These are phyloP conservation scores for Anarrhichthys ocellatus DNA, from an alignment of 2,113 vertebrate species.

Conservation along the genomic window DNA sequence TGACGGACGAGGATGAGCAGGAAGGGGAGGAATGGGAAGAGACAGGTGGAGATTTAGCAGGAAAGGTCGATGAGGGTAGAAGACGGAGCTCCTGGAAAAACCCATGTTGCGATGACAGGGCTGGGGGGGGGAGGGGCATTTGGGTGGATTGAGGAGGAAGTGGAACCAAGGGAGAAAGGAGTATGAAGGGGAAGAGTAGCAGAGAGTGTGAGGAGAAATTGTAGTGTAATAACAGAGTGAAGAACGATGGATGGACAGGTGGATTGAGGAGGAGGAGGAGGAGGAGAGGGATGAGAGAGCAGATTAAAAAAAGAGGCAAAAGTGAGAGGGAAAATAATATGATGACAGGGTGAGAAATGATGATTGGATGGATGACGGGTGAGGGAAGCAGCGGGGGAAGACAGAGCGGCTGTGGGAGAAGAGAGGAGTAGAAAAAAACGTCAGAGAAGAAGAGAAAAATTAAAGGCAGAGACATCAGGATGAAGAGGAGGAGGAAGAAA, in stretches of 20 bases:
- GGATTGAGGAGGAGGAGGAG: conserved; percentile 17
- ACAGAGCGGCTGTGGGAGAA: background rate
- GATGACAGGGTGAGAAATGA: conserved; percentile 52
- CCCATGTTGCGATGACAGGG: conserved; percentile 21
- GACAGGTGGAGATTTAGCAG: conserved; percentile 39
- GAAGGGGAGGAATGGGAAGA: conserved; percentile 13
- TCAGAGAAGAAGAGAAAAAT: conserved; percentile 1
- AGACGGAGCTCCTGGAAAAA: conserved; percentile 27
- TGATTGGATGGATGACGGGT: conserved; percentile 45
- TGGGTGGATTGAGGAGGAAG: conserved; percentile 44
- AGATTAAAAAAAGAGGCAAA: conserved; percentile 9
- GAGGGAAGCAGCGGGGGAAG: conserved; percentile 13
- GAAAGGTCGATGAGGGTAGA: conserved; percentile 20
- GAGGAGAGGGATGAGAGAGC: background rate
- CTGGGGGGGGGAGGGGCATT: conserved; percentile 25
- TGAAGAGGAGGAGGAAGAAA: conserved; percentile 16
- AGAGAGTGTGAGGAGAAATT: conserved; percentile 13
- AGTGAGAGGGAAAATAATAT: conserved; percentile 23
- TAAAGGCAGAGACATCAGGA: conserved; percentile 4
- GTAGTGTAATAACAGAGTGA: conserved; percentile 28
- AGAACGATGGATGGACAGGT: conserved; percentile 42
- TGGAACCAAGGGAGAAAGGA: conserved; percentile 10
- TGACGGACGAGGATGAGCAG: conserved; percentile 45
- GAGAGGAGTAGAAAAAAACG: conserved; percentile 15
- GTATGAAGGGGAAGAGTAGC: conserved; percentile 26